These are phyloP conservation scores for Simalia tracyae DNA, from an alignment of 2,797 vertebrate species.

Conservation along the genomic window DNA sequence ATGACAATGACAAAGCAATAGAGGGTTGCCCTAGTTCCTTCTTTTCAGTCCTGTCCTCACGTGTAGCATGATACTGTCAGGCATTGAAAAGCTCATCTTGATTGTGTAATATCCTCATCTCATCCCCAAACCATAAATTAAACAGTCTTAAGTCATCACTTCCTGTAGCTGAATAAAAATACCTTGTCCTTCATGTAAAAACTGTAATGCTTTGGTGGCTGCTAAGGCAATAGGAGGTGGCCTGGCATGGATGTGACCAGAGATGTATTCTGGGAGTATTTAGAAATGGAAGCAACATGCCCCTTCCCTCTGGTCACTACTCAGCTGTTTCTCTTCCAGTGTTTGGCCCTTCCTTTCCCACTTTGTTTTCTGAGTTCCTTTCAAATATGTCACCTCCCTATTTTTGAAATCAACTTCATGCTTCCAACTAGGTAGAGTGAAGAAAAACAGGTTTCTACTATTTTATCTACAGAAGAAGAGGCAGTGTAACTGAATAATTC, in stretches of 20 bases:
- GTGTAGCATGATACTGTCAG: neutral
- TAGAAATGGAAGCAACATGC: neutral
- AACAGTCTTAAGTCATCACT: neutral
- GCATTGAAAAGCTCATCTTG: neutral
- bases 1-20: neutral
- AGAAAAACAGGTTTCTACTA: neutral
- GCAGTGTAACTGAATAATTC: neutral
- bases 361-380: neutral
- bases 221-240: neutral
- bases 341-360: neutral
- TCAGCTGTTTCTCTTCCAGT: neutral
- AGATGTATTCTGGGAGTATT: neutral
- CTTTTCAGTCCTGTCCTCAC: neutral
- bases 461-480: neutral
- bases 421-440: neutral
- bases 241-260: neutral
- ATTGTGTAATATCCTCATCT: neutral
- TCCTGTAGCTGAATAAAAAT: neutral
- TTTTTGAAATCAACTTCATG: neutral
- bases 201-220: neutral
- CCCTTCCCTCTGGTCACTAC: neutral
- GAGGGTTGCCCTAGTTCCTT: neutral
- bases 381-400: neutral
- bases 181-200: neutral
- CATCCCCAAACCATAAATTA: neutral